Conservation (phyloP, 2,797 vertebrate species). For the Malurus leucopterus region DNA sequence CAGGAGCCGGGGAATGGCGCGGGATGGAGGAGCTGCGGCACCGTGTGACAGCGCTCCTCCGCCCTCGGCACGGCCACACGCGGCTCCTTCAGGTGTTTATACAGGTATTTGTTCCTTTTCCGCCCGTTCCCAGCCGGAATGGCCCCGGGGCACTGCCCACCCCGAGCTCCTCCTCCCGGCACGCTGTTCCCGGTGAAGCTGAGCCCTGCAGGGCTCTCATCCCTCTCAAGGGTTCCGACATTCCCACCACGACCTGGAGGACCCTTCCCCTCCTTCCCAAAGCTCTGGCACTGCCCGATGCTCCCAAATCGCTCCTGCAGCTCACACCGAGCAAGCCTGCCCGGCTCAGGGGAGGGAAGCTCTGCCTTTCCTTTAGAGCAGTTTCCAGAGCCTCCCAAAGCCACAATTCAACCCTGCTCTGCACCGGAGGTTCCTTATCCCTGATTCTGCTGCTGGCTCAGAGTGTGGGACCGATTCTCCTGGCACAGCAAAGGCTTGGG, state of each 20-base stretch:
- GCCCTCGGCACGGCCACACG: accelerated
- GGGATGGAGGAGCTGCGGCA: neutral
- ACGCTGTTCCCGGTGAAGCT: neutral
- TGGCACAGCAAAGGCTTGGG: too few species aligned
- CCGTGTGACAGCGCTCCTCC: neutral
- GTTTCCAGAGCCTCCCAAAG: neutral
- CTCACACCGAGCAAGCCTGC: neutral
- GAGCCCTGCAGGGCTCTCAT: neutral
- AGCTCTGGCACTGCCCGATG: accelerated
- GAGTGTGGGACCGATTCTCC: too few species aligned
- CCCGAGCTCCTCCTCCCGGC: accelerated
- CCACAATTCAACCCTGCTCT: neutral
- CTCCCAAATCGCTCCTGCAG: neutral
- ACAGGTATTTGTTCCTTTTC: accelerated
- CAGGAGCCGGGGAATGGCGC: accelerated
- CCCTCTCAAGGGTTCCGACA: neutral
- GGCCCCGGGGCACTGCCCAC: too few species aligned
- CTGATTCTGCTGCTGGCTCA: too few species aligned
- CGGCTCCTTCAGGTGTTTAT: accelerated
- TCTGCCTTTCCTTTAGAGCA: accelerated
- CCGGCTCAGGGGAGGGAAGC: neutral
- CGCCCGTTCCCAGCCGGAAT: accelerated
- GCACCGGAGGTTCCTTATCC: too few species aligned
- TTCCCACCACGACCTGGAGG: neutral
- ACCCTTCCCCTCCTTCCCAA: neutral